Evolutionary conservation across 2,113 vertebrate genomes (phyloP).

Genomic region (Neofelis nebulosa): DNA sequence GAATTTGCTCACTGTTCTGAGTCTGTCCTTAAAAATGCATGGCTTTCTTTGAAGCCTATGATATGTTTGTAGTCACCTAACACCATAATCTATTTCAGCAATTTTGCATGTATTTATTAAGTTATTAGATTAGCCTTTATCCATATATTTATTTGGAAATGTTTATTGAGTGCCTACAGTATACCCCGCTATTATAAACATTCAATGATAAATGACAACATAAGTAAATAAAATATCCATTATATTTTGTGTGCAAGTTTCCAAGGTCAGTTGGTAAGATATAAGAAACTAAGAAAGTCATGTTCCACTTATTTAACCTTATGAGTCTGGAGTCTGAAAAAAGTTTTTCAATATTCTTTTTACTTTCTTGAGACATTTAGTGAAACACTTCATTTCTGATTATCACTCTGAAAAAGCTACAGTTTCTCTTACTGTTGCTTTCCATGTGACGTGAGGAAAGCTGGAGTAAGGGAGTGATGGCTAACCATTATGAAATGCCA

Average conservation of each 20-base stretch:
- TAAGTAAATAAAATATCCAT: background rate
- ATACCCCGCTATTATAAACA: background rate
- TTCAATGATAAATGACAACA: background rate
- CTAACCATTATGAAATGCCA: background rate
- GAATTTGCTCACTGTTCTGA: background rate
- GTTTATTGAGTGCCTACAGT: background rate
- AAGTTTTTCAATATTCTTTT: background rate
- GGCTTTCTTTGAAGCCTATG: background rate
- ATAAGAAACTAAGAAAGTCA: background rate
- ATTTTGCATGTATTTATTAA: background rate
- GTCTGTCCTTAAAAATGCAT: background rate
- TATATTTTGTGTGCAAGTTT: background rate
- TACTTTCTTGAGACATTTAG: background rate
- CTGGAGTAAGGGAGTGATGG: background rate
- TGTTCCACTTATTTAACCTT: background rate
- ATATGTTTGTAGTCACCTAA: background rate
- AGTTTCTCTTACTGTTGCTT: background rate
- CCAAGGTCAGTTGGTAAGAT: background rate
- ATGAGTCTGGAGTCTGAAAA: background rate
- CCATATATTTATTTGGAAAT: background rate
- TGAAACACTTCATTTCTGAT: background rate
- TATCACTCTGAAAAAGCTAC: background rate
- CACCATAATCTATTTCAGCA: background rate
- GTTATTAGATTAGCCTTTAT: background rate
- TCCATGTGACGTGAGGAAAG: background rate